Evolutionary conservation across 2,888 invertebrate species (phyloP), one percentile per base, ranked within the genome.

Genomic region (Apoda limacodes): DNA sequence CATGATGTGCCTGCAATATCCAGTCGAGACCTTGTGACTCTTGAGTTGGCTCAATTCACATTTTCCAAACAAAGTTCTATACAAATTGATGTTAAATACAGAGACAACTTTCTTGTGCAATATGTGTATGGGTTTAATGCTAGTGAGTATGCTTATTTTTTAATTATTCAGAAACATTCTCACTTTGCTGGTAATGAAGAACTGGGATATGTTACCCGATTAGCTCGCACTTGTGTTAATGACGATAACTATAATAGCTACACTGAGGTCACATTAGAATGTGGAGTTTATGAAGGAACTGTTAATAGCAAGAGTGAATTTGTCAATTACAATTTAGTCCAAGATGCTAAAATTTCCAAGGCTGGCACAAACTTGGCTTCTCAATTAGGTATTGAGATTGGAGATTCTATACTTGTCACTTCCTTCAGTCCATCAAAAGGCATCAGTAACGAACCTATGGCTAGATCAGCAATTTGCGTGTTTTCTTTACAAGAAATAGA

Each of bases 111-210:
- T 72, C 85, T 95, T 43, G 96, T 98, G 46, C 91, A 95, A 85
- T 98, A 98, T 74, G 88, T 98, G 30, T 95, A 95, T 72, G 98
- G 98, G 33, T 98, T 98, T 68, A 93, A 94, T 68, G 92, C 95
- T 28, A 93, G 92, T 58, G 92, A 93, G 52, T 97, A 93, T 78
- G 95, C 96, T 13, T 98, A 98, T 68, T 97, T 98, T 78, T 88
- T 96, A 35, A 86, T 96, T 36, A 93, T 98, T 24, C 98, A 98
- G 66, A 94, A 95, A 66, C 91, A 93, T 66, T 94, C 93, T 5
- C 92, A 93, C 59, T 81, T 95, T 36, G 90, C 91, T 33, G 91
- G 90, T 23, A 90, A 92, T 55, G 95, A 97, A 60, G 93, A 95
- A 65, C 85, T 88, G 35, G 95, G 95, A 3, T 96, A 93, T 74